Base-by-base conservation (phyloP, 1,140 invertebrate genomes). In the Idris sp. region DNA sequence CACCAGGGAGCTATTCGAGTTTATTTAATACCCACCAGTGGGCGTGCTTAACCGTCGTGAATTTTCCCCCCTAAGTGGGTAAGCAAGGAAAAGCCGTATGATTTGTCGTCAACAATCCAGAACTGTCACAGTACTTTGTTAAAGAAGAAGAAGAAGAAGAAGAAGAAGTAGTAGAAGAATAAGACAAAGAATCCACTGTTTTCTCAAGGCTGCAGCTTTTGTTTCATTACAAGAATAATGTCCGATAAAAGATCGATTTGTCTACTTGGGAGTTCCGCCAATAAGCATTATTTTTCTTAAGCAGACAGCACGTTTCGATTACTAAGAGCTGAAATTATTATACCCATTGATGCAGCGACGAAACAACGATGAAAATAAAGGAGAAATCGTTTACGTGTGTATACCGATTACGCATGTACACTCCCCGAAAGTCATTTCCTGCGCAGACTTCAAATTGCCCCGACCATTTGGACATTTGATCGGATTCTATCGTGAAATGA, bases 301-400 rank as follows among this genome's bases (percentile, higher is more conserved):
- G 25, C 18, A 25, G 36, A 19, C 43, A 49, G 22, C 28, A 26
- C 15, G 2, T 36, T 68, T 77, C 76, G 74, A 81, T 81, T 79
- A 79, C 76, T 48, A 22, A 43, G 33, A 76, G 68, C 67, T 73
- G 46, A 41, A 72, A 77, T 77, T 77, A 77, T 76, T 76, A 68
- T n/a, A n/a, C n/a, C 48, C 61, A 71, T n/a, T 43, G 35, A 46
- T 33, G 13, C n/a, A 43, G 73, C 69, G 46, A 19, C 14, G 3
- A 44, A 64, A 53, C 62, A 44, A 59, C 53, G 56, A 68, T 41
- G 38, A 46, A 48, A 74, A 28, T 38, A 79, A 72, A 58, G 25
- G 31, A 28, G 36, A 53, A 64, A 53, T 61, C 43, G 56, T 22
- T 59, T 28, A 43, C 56, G 61, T 61, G 54, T 51, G 58, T 49